These are phyloP conservation scores for Crotalus tigris DNA, from an alignment of 2,113 vertebrate genomes.

Conservation along the genomic window DNA sequence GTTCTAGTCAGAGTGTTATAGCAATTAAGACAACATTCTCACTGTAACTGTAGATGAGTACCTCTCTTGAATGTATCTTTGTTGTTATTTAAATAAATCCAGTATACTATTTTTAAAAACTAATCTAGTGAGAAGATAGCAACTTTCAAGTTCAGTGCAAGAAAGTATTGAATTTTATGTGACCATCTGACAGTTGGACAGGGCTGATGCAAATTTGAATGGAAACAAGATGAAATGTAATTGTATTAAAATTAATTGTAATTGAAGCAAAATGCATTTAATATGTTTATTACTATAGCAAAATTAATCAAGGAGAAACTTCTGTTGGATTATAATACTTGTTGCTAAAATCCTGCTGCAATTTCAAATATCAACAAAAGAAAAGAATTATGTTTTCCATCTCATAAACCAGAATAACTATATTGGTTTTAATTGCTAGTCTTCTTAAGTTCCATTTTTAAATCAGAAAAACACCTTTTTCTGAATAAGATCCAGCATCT, in stretches of 20 bases:
- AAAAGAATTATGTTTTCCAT: slow-evolving; percentile 10
- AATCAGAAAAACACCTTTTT: not conserved
- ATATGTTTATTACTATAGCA: not conserved
- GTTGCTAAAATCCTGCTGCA: not conserved
- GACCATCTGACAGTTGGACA: not conserved
- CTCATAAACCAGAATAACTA: slow-evolving; percentile 13
- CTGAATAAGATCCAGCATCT: not conserved
- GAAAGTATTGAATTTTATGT: not conserved
- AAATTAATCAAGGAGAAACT: not conserved
- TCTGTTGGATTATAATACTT: not conserved
- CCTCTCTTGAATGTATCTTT: not conserved
- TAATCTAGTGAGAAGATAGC: not conserved
- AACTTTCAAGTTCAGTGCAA: not conserved
- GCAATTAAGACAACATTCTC: not conserved
- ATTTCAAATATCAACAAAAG: not conserved
- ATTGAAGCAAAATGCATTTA: not conserved
- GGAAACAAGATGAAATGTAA: not conserved
- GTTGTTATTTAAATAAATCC: not conserved
- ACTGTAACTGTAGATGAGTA: not conserved
- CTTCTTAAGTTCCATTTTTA: not conserved
- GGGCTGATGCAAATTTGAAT: not conserved
- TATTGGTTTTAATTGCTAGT: not conserved
- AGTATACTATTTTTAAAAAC: not conserved
- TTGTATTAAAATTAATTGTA: not conserved
- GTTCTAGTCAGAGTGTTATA: not conserved